Evolutionary conservation across 1,140 invertebrate species (phyloP).

Genomic region (Drosophila takahashii): DNA sequence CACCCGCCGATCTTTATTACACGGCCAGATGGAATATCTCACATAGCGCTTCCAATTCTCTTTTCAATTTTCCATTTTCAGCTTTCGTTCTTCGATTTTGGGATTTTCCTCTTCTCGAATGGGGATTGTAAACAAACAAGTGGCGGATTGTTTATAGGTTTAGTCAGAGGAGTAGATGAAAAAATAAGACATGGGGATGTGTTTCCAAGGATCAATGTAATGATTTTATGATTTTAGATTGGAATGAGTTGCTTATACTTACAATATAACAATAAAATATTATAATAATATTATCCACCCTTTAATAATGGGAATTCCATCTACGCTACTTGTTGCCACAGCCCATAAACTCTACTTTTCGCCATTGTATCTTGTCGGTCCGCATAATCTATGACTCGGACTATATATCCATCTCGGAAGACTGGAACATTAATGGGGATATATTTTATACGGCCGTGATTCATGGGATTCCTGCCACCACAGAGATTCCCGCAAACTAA

Average conservation of each 20-base stretch:
- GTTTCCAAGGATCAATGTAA: neutral
- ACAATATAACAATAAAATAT: too few relatives aligned
- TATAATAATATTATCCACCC: too few relatives aligned
- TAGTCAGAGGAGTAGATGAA: neutral
- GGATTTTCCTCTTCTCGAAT: neutral
- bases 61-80: conserved; percentile 6
- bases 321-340: neutral
- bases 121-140: conserved; percentile 68
- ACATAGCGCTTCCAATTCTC: conserved; percentile 54
- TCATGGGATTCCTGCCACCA: conserved; percentile 15
- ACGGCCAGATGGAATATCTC: conserved; percentile 70
- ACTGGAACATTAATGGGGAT: conserved; percentile 14
- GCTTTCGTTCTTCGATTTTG: neutral
- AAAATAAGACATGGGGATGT: neutral
- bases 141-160: conserved; percentile 38
- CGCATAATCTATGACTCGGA: neutral
- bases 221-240: neutral
- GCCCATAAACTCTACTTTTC: conserved; percentile 4
- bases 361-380: conserved; percentile 1
- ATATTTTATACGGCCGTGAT: conserved; percentile 20
- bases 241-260: neutral
- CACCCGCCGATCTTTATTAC: conserved; percentile 27
- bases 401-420: conserved; percentile 3
- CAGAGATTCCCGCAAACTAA: conserved; percentile 19
- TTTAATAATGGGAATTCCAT: too few relatives aligned